These are phyloP conservation scores for Sinocyclocheilus anshuiensis DNA, from an alignment of 2,113 vertebrate species.

Conservation along the genomic window DNA sequence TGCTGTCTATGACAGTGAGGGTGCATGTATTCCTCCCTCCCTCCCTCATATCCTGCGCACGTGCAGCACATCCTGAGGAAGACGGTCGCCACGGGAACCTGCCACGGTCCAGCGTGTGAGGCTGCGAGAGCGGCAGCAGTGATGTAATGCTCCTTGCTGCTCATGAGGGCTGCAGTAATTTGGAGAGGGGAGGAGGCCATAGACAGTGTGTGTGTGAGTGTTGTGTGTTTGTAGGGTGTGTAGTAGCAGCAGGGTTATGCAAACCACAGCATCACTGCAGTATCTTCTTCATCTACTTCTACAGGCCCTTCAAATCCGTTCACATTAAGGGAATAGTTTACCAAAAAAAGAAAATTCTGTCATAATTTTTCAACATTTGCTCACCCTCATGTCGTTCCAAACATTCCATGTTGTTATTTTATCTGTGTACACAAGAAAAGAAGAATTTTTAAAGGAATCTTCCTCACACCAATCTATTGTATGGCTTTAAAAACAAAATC, in stretches of 20 bases:
- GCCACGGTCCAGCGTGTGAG: constrained; percentile 30
- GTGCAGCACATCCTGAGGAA: constrained; percentile 57
- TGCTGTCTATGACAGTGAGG: constrained; percentile 39
- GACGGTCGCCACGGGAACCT: constrained; percentile 60
- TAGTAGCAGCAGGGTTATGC: constrained; percentile 27
- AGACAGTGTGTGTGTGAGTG: neutral
- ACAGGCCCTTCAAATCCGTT: neutral
- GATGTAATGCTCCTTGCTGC: constrained; percentile 57
- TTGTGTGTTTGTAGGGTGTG: constrained; percentile 30
- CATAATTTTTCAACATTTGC: neutral
- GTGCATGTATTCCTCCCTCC: constrained; percentile 1
- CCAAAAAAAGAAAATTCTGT: neutral
- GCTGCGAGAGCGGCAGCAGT: constrained; percentile 43
- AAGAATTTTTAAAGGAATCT: neutral
- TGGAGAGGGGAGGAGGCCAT: constrained; percentile 47
- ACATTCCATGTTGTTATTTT: neutral
- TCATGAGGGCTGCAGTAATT: constrained; percentile 58
- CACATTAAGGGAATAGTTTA: too few relatives aligned
- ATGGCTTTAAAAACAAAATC: too few relatives aligned
- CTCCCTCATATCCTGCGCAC: constrained; percentile 38
- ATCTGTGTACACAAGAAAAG: neutral
- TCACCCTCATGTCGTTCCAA: neutral
- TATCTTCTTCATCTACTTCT: constrained; percentile 37
- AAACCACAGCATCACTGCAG: constrained; percentile 49
- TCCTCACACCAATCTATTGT: too few relatives aligned